Evolutionary conservation across 2,113 vertebrate genomes (phyloP), one percentile per base, ranked within the genome.

Genomic region (Struthidea cinerea): DNA sequence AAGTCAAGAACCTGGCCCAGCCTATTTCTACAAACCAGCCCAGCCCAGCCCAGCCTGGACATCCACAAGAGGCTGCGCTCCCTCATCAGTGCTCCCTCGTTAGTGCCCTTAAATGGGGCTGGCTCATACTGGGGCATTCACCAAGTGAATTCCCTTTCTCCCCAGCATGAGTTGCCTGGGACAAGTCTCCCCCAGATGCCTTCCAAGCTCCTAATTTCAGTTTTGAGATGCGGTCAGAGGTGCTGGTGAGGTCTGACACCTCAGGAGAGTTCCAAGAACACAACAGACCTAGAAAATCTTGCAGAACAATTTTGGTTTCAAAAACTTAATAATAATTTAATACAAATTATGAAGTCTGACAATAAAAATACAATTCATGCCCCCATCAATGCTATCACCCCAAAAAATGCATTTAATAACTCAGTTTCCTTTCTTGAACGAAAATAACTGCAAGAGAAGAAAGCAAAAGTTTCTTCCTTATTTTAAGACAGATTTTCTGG

Each of bases 51-150:
- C 11, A 8, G 39, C 39, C 39, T 9, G 5, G 41, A 15, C 18
- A 12, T 0, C 20, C 52, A 1, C 1, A 27, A 46, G 28, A 47
- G 53, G 67, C 53, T 50, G 33, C 6, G 14, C 9, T 16, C 28
- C 24, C 22, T 21, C 56, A 1, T 11, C 27, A 67, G 23, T 47
- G 53, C 7, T 18, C 49, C 16, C 37, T 73, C 39, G 0, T 7
- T 23, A 46, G 5, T 13, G 63, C 11, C 46, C 71, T 16, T 5
- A 11, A n/a, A 16, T 1, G 20, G 3, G 1, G 59, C 26, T 47
- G 37, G 26, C 3, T 35, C 35, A 5, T 1, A 2, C 8, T 1
- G 13, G 28, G 30, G 14, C n/a, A 10, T 9, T 2, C 28, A 10
- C 0, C 57, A 22, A 37, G 4, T 2, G 13, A n/a, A 41, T 8